Evolutionary conservation across 2,797 vertebrate species (phyloP).

Genomic region (Spinibarbus caldwelli): DNA sequence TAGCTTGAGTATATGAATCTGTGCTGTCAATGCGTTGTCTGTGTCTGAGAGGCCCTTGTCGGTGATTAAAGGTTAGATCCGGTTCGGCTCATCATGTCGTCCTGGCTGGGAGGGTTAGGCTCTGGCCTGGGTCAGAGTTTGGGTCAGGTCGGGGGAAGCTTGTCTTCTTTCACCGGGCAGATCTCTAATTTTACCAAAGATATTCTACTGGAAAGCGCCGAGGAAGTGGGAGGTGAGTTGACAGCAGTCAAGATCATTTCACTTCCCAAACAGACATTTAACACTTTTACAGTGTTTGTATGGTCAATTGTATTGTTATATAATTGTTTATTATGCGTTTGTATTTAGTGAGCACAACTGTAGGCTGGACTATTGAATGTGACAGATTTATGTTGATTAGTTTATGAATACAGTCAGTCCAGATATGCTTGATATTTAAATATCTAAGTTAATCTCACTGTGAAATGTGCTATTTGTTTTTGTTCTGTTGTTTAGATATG

Average conservation of each 20-base stretch:
- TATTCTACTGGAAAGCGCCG: slow-evolving; percentile 91
- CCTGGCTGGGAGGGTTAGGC: slow-evolving; percentile 92
- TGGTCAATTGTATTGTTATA: too few species aligned
- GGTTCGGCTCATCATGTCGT: slow-evolving; percentile 79
- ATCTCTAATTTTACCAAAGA: slow-evolving; percentile 98
- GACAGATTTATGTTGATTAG: background rate
- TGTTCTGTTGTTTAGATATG: background rate
- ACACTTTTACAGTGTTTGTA: too few species aligned
- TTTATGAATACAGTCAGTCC: background rate
- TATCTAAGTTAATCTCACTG: background rate
- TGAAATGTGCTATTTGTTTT: background rate
- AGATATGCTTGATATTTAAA: background rate
- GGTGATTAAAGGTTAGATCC: background rate
- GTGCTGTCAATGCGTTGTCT: background rate
- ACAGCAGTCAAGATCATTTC: too few species aligned
- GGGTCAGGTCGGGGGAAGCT: slow-evolving; percentile 90
- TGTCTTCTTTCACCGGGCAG: slow-evolving; percentile 91
- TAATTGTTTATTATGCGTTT: background rate
- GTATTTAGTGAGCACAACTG: background rate
- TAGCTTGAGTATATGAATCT: background rate
- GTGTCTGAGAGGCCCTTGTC: too few species aligned
- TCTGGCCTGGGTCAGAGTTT: slow-evolving; percentile 94
- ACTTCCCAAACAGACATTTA: background rate
- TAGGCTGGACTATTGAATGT: background rate
- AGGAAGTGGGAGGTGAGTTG: slow-evolving; percentile 86